Evolutionary conservation across 2,888 invertebrate genomes (phyloP).

Genomic region (Philhelius pedissequus): DNA sequence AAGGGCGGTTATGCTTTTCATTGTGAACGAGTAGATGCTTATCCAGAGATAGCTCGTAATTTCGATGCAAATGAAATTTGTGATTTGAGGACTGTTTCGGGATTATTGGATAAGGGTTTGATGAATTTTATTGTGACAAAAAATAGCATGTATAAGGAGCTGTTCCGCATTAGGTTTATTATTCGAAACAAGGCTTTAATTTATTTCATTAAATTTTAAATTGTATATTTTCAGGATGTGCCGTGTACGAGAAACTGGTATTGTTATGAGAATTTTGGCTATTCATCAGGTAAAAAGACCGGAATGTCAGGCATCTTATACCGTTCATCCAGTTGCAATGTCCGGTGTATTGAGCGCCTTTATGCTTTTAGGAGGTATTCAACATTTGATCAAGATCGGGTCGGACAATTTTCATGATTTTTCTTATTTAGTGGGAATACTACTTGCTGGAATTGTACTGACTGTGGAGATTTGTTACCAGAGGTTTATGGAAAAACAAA

Average conservation of each 20-base stretch:
- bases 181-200: too few species aligned
- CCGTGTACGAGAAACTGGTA: slow-evolving; percentile 72
- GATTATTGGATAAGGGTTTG: slow-evolving; percentile 74
- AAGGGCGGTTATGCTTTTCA: slow-evolving; percentile 80
- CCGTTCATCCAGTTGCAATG: slow-evolving; percentile 73
- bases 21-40: slow-evolving; percentile 79
- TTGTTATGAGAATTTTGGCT: slow-evolving; percentile 71
- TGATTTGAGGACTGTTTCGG: slow-evolving; percentile 76
- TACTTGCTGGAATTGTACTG: background rate
- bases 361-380: slow-evolving; percentile 67
- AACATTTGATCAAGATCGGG: background rate
- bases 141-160: slow-evolving; percentile 77
- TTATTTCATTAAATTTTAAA: too few species aligned
- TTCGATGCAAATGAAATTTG: slow-evolving; percentile 79
- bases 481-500: background rate
- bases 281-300: slow-evolving; percentile 72
- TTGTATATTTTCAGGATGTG: slow-evolving; percentile 71
- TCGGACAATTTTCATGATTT: background rate
- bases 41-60: slow-evolving; percentile 76
- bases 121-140: slow-evolving; percentile 78
- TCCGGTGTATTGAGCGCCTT: slow-evolving; percentile 72
- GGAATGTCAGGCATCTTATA: slow-evolving; percentile 72
- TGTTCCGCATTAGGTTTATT: slow-evolving; percentile 77
- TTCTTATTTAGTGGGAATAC: background rate
- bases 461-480: background rate